These are phyloP conservation scores for Oenanthe melanoleuca DNA, from an alignment of 2,113 vertebrate genomes.

Conservation along the genomic window DNA sequence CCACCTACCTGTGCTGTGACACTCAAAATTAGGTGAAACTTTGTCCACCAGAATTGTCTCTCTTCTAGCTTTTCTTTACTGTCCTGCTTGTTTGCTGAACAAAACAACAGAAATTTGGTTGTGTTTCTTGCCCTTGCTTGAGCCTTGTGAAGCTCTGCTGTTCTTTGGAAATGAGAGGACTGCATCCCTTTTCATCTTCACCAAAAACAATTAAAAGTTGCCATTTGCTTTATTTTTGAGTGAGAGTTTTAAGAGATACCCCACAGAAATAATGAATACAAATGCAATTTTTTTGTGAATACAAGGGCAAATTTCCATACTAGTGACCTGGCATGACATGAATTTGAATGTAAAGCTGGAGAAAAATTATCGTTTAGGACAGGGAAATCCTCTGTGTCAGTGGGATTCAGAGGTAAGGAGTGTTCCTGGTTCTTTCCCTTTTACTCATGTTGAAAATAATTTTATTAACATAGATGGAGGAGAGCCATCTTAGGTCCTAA, in stretches of 20 bases:
- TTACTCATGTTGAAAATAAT: not conserved
- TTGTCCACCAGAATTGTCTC: not conserved
- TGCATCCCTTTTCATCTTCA: not conserved
- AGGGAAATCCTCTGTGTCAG: constrained; percentile 3
- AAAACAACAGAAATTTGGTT: not conserved
- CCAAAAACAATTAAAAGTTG: not conserved
- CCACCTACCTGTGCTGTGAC: not conserved
- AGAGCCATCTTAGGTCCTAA: not conserved
- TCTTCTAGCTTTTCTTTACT: not conserved
- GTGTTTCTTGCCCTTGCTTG: not conserved
- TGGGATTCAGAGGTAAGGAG: not conserved
- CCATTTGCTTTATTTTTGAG: not conserved
- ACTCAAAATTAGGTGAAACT: not conserved
- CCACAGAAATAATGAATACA: not conserved
- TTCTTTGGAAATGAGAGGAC: not conserved
- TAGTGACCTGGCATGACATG: fast-evolving
- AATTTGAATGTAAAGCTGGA: not conserved
- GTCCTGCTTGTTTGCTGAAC: not conserved
- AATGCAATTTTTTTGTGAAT: not conserved
- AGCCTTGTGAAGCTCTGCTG: not conserved
- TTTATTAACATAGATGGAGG: not conserved
- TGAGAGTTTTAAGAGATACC: not conserved
- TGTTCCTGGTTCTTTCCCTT: not conserved
- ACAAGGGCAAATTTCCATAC: not conserved
- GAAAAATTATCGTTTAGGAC: not conserved